Base-by-base conservation (phyloP, 1,140 invertebrate species). In the Bacillus rossius region DNA sequence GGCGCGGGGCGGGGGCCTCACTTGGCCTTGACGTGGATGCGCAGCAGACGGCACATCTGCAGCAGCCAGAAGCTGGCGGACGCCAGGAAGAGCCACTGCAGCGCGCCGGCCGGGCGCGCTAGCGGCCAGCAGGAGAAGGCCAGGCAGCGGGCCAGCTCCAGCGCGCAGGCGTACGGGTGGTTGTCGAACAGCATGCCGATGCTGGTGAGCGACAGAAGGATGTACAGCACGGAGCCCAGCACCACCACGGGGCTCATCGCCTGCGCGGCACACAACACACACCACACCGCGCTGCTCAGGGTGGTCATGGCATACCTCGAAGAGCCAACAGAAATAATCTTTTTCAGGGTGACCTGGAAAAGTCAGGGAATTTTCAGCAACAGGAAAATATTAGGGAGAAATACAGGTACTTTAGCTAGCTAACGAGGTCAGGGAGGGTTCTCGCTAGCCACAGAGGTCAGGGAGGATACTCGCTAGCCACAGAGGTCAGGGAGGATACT, bases 131-230 rank as follows among this genome's bases (percentile, higher is more conserved):
- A 20, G 20, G 76, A 71, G 3, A 82, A 67, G 0, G 74, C 65
- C 7, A 77, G 69, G 61, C 84, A 86, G 0, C 84, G 73, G 0
- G 76, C 29, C 0, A 83, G 69, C 69, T 86, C 84, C 8, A 82
- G 62, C 2, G 79, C 48, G 0, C 74, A 69, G 2, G 78, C 78
- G 47, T 79, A 73, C 13, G 75, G 71, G 14, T 74, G 74, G 49
- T 79, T 77, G 45, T 88, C 86, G 61, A 88, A 84, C 10, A 88
- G 63, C 75, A 88, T 77, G 17, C 88, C 86, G 40, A 90, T 86
- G 2, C 81, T 75, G 2, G 81, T 85, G 8, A 89, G 65, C 1
- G 84, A 83, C 2, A 79, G 76, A 10, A 88, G 73, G 43, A 88
- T 82, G 70, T 87, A 87, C 20, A 77, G 53, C 0, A 85, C 77